Conservation (phyloP, 2,888 invertebrate species). For the Eudasyphora cyanicolor region DNA sequence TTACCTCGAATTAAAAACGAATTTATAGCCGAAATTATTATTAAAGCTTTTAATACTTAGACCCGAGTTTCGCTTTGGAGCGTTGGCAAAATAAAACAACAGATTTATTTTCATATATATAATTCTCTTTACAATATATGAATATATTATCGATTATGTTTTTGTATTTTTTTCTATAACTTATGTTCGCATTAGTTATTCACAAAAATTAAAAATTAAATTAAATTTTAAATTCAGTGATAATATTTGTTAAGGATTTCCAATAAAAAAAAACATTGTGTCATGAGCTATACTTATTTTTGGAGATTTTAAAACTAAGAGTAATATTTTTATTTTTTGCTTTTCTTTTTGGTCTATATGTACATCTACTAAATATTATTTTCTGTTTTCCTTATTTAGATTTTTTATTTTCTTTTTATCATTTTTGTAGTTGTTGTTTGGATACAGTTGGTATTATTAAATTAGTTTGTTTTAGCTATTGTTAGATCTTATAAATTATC, state of each 20-base stretch:
- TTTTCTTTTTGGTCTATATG: constrained; percentile 41
- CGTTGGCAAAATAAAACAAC: constrained; percentile 65
- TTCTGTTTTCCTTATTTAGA: constrained; percentile 26
- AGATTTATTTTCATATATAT: constrained; percentile 40
- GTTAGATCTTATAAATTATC: constrained; percentile 52
- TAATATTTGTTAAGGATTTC: constrained; percentile 20
- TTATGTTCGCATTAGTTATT: constrained; percentile 18
- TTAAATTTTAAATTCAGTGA: constrained; percentile 28
- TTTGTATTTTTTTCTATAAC: constrained; percentile 23
- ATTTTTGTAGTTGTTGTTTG: constrained; percentile 25
- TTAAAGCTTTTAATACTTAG: constrained; percentile 13
- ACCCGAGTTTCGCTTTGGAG: constrained; percentile 6
- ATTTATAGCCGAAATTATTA: constrained; percentile 21
- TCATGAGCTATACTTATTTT: constrained; percentile 16
- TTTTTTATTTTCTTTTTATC: constrained; percentile 11
- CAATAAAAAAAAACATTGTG: constrained; percentile 27
- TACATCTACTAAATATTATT: constrained; percentile 47
- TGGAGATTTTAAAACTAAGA: constrained; percentile 41
- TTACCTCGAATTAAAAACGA: constrained; percentile 60
- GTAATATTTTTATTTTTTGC: constrained; percentile 7
- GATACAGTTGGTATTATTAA: constrained; percentile 44
- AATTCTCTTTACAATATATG: constrained; percentile 49
- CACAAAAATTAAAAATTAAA: constrained; percentile 19
- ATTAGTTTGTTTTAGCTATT: constrained; percentile 22
- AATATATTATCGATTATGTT: constrained; percentile 40